These are phyloP conservation scores for Natrix natrix DNA, from an alignment of 2,797 vertebrate species.

Conservation along the genomic window DNA sequence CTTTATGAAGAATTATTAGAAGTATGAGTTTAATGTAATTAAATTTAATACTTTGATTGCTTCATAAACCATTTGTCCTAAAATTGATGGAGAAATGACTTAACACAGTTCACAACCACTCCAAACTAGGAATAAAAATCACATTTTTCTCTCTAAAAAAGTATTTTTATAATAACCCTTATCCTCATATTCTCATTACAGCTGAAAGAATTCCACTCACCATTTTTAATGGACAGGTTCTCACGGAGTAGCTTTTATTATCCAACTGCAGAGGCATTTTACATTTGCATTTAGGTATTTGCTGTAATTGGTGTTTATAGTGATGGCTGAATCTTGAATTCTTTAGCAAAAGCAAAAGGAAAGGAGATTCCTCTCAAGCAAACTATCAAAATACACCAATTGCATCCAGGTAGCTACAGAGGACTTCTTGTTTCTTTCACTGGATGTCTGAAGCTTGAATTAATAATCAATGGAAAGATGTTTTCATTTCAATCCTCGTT, in stretches of 20 bases:
- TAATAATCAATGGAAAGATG: not conserved
- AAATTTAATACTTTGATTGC: not conserved
- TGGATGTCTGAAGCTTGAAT: not conserved
- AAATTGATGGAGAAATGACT: not conserved
- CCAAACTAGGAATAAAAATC: not conserved
- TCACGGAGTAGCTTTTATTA: not conserved
- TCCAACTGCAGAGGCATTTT: not conserved
- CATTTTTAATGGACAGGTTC: not conserved
- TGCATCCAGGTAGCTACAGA: not conserved
- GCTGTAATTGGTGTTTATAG: not conserved
- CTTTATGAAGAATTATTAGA: not conserved
- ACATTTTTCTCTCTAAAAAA: not conserved
- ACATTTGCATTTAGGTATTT: not conserved
- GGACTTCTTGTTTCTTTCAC: not conserved
- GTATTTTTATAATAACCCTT: not conserved
- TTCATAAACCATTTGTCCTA: not conserved
- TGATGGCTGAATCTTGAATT: not conserved
- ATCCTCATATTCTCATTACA: not conserved
- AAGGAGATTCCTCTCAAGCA: not conserved
- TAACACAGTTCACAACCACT: not conserved
- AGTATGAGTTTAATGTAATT: not conserved
- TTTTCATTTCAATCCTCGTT: not conserved
- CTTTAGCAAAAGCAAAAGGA: not conserved
- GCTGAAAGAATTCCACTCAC: not conserved
- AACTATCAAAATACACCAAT: not conserved